A percentile compares a stretch with the other conserved stretches of the same genome.
These are phyloP conservation scores for Uropetala carovei DNA, from an alignment of 2,888 invertebrate species.

Conservation along the genomic window DNA sequence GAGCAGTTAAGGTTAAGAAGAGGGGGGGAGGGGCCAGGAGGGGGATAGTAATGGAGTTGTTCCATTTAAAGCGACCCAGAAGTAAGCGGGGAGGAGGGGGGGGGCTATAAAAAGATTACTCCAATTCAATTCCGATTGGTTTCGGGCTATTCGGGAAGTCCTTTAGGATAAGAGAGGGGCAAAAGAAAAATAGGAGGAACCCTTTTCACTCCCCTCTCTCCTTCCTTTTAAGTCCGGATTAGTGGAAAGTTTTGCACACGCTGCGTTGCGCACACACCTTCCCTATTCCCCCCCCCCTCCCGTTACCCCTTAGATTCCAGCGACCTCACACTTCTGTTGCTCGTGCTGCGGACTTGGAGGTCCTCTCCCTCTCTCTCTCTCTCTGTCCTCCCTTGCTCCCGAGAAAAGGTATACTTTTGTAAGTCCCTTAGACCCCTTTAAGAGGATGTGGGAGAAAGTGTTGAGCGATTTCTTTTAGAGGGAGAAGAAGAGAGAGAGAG, in stretches of 20 bases:
- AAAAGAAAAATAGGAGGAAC: neutral
- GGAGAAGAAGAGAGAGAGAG: neutral
- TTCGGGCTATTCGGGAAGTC: neutral
- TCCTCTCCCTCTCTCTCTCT: too few relatives aligned
- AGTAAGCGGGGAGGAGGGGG: neutral
- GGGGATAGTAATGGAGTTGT: slow-evolving; percentile 28
- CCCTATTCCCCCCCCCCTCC: neutral
- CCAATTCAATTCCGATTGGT: slow-evolving; percentile 25
- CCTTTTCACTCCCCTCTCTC: neutral
- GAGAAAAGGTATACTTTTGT: neutral
- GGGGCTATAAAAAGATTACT: neutral
- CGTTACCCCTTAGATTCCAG: too few relatives aligned
- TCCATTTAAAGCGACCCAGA: slow-evolving; percentile 39
- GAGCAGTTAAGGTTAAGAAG: neutral
- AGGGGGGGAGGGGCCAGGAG: neutral
- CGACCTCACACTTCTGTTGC: too few relatives aligned
- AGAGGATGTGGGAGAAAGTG: neutral
- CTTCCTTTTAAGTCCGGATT: neutral
- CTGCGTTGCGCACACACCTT: neutral
- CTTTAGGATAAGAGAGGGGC: neutral
- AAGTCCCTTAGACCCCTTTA: neutral
- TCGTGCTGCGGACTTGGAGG: too few relatives aligned
- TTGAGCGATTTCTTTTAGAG: neutral
- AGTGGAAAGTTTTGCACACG: neutral
- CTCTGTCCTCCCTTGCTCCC: neutral